Evolutionary conservation across 2,113 vertebrate genomes (phyloP).

Genomic region (Aphelocoma coerulescens): DNA sequence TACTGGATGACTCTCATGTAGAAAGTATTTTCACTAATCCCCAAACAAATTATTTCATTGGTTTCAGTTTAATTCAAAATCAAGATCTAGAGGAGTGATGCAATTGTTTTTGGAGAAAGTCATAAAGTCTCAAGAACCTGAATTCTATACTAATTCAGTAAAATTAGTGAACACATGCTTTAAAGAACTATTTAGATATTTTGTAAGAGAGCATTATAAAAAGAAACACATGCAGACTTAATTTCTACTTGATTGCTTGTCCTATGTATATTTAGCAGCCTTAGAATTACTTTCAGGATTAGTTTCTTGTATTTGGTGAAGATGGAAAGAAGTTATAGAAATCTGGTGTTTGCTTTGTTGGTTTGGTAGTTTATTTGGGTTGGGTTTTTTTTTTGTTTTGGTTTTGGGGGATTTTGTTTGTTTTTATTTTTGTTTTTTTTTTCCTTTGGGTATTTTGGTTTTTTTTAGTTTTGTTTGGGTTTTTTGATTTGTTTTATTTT

Average conservation of each 20-base stretch:
- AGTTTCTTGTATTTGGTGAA: background rate
- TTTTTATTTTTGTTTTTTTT: background rate
- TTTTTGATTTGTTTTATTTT: background rate
- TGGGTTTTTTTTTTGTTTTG: background rate
- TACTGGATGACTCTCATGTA: background rate
- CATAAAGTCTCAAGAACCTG: background rate
- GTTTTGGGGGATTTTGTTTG: background rate
- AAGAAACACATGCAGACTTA: background rate
- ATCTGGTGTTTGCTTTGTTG: background rate
- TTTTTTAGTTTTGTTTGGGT: rapidly evolving
- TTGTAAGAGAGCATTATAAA: background rate
- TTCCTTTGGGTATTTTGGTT: background rate
- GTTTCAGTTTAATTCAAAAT: background rate
- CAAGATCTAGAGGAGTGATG: background rate
- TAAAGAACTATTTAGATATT: background rate
- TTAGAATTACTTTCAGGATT: background rate
- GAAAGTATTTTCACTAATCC: background rate
- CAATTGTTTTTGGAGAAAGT: background rate
- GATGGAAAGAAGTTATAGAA: background rate
- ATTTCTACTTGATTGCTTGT: background rate
- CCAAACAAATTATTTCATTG: background rate
- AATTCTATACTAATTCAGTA: background rate
- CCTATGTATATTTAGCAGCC: background rate
- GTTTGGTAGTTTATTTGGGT: background rate
- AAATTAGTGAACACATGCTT: background rate